Percentiles rank a stretch among this genome's conserved stretches.
Evolutionary conservation across 92 coral and sea anemone species (phyloP).

Genomic region (Parazoanthus darwini): DNA sequence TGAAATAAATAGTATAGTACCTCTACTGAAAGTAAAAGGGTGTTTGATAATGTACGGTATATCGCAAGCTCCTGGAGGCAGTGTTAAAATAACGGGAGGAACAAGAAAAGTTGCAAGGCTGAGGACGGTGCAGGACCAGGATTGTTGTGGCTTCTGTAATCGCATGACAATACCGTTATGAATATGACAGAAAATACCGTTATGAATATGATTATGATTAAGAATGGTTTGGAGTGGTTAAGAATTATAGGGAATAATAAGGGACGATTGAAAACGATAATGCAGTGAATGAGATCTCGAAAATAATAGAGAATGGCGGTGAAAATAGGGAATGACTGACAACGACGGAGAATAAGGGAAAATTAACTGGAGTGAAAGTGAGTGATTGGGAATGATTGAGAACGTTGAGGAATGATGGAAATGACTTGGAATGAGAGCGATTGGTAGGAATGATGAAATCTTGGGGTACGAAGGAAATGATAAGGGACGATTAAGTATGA

Average conservation of each 20-base stretch:
- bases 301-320: not conserved
- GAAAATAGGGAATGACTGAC: not conserved
- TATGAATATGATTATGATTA: too few species aligned
- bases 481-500: not conserved
- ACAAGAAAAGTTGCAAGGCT: too few species aligned
- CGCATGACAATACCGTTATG: not conserved
- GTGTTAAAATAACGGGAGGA: too few species aligned
- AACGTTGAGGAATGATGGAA: not conserved
- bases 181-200: not conserved
- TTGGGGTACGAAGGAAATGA: not conserved
- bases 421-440: too few species aligned
- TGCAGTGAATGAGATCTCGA: not conserved
- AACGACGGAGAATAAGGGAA: not conserved
- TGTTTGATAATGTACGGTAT: not conserved
- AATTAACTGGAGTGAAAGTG: not conserved
- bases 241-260: too few species aligned
- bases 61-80: not conserved
- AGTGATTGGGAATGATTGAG: not conserved
- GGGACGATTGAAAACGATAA: too few species aligned
- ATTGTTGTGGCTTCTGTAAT: too few species aligned
- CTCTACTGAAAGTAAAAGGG: not conserved
- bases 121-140: too few species aligned
- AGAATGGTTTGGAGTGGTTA: not conserved
- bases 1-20: not conserved
- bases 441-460: not conserved